phyloP scores from a whole-genome alignment of 2,113 vertebrate species.

The Corythornis cristatus region DNA sequence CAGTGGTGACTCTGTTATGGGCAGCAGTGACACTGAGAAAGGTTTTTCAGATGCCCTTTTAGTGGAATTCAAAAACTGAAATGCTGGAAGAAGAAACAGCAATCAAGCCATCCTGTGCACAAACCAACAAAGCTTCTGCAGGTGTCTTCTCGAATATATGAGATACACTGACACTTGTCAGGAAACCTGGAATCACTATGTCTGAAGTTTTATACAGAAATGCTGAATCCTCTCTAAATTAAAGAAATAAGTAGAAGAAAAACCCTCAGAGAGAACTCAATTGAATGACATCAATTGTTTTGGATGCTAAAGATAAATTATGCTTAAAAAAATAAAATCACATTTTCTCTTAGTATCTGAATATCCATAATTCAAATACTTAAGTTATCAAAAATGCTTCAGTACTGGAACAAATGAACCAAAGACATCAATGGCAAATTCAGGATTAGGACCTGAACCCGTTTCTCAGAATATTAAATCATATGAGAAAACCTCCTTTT shows the following conservation, averaged over 20 bases:
- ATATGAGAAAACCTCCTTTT: background rate
- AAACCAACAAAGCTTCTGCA: background rate
- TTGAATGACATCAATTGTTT: background rate
- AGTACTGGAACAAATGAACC: background rate
- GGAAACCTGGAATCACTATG: background rate
- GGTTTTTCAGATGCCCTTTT: background rate
- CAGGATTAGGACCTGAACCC: slow-evolving; percentile 2
- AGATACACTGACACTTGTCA: background rate
- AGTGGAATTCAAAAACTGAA: background rate
- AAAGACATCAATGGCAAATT: background rate
- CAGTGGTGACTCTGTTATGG: background rate
- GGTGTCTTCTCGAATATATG: background rate
- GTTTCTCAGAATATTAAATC: background rate
- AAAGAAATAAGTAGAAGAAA: accelerated
- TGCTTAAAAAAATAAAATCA: slow-evolving; percentile 7
- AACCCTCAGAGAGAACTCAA: background rate
- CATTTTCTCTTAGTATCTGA: background rate
- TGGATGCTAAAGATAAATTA: background rate
- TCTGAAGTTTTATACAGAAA: background rate
- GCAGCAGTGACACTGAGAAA: background rate
- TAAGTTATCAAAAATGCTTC: background rate
- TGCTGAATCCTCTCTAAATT: background rate
- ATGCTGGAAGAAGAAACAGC: background rate
- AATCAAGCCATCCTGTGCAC: background rate
- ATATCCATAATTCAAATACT: background rate